Base-by-base conservation (phyloP, 2,888 invertebrate genomes). In the Gari tellinella region DNA sequence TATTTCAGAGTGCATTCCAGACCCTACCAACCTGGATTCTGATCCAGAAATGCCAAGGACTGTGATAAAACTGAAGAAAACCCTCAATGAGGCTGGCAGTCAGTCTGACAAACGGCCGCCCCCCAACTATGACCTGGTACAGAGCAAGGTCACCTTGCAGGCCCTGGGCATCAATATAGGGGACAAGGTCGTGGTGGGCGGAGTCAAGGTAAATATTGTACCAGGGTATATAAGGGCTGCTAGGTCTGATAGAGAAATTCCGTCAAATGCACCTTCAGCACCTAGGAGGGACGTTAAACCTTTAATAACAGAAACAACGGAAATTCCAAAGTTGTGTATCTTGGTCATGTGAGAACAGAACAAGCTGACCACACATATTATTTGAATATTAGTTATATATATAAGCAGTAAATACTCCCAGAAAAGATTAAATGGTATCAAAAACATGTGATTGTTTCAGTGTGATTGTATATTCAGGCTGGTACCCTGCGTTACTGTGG, bases 401-500 rank as follows among this genome's bases (percentile, higher is more conserved):
- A n/a, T n/a, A n/a, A n/a, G n/a, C n/a, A n/a, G n/a, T n/a, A n/a
- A n/a, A n/a, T n/a, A n/a, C n/a, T n/a, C n/a, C n/a, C n/a, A n/a
- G n/a, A n/a, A n/a, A n/a, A n/a, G n/a, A n/a, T n/a, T n/a, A n/a
- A n/a, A n/a, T n/a, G n/a, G n/a, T n/a, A n/a, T n/a, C n/a, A n/a
- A n/a, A n/a, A n/a, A n/a, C n/a, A n/a, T n/a, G n/a, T n/a, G n/a
- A n/a, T n/a, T n/a, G n/a, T n/a, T n/a, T n/a, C n/a, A n/a, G n/a
- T n/a, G n/a, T n/a, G n/a, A n/a, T n/a, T n/a, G 31, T 31, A 31
- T 31, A 31, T 55, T 80, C 72, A 91, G 90, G 83, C 83, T 55
- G 92, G 92, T 3, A 87, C 85, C 26, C 81, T 92, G 45, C 81
- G 92, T 37, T 93, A 91, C 82, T 93, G 92, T 85, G 93, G 93